Evolutionary conservation across 2,113 vertebrate genomes (phyloP).

Genomic region (Deroptyus accipitrinus): DNA sequence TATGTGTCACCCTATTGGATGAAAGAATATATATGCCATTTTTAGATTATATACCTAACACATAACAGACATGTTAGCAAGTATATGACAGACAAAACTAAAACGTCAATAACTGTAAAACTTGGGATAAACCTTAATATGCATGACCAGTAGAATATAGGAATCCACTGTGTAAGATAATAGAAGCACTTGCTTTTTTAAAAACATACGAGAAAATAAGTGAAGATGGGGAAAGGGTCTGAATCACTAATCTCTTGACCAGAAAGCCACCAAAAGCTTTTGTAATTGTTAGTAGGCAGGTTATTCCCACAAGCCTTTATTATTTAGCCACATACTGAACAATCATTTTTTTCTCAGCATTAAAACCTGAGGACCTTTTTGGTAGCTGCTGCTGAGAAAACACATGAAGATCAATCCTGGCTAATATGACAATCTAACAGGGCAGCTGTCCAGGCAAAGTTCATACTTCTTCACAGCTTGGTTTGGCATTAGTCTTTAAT

Average conservation of each 20-base stretch:
- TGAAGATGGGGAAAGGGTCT: neutral
- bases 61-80: neutral
- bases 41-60: neutral
- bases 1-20: neutral
- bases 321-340: neutral
- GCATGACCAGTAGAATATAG: neutral
- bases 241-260: neutral
- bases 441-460: neutral
- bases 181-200: neutral
- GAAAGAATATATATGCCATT: neutral
- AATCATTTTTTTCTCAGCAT: neutral
- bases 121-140: neutral
- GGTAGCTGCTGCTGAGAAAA: neutral
- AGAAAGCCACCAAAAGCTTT: neutral
- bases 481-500: neutral
- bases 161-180: neutral
- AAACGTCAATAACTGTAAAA: neutral
- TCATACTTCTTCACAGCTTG: neutral
- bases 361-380: neutral
- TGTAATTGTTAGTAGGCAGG: neutral
- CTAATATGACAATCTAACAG: neutral
- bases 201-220: neutral
- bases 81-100: neutral
- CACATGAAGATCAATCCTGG: neutral
- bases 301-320: neutral